A percentile compares a stretch with the other conserved stretches of the same genome.
phyloP scores from a whole-genome alignment of 2,797 vertebrate species.

The Cichlasoma orientale region DNA sequence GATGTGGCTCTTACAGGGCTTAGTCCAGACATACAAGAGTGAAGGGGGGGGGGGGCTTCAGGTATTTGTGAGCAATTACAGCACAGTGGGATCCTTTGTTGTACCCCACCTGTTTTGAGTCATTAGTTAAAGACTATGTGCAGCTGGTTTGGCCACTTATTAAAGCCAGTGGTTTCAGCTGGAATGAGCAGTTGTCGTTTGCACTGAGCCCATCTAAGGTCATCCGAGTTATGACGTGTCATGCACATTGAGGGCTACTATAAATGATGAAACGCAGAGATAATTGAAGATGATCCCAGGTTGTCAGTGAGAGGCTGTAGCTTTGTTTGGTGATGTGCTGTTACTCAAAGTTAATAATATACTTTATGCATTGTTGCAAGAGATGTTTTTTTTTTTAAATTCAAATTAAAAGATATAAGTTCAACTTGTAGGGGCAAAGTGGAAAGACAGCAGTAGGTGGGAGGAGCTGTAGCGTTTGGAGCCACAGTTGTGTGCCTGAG shows the following conservation, averaged over 20 bases:
- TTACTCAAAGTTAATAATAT: not conserved
- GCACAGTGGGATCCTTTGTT: constrained; percentile 77
- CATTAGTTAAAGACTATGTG: constrained; percentile 64
- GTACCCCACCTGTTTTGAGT: constrained; percentile 77
- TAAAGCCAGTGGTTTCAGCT: constrained; percentile 60
- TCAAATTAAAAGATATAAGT: not conserved
- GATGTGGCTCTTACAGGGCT: constrained; percentile 1
- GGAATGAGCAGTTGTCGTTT: constrained; percentile 57
- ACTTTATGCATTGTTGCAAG: not conserved
- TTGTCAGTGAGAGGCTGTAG: not conserved
- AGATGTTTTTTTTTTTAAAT: not conserved
- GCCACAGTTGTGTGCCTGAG: not conserved
- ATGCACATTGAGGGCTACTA: not conserved
- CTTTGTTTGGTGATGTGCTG: not conserved
- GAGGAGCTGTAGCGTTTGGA: not conserved
- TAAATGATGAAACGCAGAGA: not conserved
- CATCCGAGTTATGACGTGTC: constrained; percentile 31
- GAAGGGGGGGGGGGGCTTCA: constrained; percentile 41
- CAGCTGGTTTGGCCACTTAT: constrained; percentile 68
- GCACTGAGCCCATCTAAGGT: not conserved
- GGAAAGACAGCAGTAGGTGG: no score
- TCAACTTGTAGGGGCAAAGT: no score
- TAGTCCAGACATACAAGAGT: constrained; percentile 10
- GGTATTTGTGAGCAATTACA: constrained; percentile 68
- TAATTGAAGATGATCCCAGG: not conserved